phyloP scores from a whole-genome alignment of 2,888 invertebrate genomes.

The Nomada goodeniana region DNA sequence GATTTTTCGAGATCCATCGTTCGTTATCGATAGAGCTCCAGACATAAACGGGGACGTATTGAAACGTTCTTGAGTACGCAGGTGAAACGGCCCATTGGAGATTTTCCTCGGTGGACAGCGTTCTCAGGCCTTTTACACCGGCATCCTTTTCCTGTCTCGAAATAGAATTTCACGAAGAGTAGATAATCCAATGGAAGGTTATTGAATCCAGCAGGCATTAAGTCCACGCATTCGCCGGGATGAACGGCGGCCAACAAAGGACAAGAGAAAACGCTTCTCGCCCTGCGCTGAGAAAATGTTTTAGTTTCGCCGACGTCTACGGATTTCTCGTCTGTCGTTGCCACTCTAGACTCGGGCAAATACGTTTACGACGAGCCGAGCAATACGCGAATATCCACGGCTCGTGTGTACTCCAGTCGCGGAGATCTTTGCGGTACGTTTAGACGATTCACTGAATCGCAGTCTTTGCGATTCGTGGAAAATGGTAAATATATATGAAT shows the following conservation, averaged over 20 bases:
- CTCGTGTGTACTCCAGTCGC: background rate
- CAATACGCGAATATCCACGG: constrained; percentile 28
- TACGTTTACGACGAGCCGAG: constrained; percentile 30
- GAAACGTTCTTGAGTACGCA: constrained; percentile 29
- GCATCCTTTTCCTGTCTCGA: constrained; percentile 18
- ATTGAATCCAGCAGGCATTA: constrained; percentile 53
- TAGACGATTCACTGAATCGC: background rate
- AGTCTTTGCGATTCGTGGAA: background rate
- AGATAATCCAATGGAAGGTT: constrained; percentile 49
- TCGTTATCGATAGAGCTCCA: background rate
- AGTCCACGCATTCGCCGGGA: constrained; percentile 48
- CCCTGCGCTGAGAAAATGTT: constrained; percentile 30
- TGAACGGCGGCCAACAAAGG: background rate
- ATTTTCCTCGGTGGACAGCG: background rate
- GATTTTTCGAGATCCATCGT: constrained; percentile 4
- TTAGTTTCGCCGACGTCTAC: constrained; percentile 44
- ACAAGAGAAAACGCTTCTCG: constrained; percentile 10
- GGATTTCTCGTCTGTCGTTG: constrained; percentile 39
- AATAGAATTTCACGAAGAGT: constrained; percentile 40
- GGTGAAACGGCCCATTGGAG: constrained; percentile 27
- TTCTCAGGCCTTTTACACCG: background rate
- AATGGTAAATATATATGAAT: background rate
- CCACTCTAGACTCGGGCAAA: constrained; percentile 33
- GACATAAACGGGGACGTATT: constrained; percentile 32
- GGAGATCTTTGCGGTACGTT: constrained; percentile 29